Percentiles rank a stretch among this genome's conserved stretches.
phyloP scores from a whole-genome alignment of 2,113 vertebrate species.

The Zingel zingel region DNA sequence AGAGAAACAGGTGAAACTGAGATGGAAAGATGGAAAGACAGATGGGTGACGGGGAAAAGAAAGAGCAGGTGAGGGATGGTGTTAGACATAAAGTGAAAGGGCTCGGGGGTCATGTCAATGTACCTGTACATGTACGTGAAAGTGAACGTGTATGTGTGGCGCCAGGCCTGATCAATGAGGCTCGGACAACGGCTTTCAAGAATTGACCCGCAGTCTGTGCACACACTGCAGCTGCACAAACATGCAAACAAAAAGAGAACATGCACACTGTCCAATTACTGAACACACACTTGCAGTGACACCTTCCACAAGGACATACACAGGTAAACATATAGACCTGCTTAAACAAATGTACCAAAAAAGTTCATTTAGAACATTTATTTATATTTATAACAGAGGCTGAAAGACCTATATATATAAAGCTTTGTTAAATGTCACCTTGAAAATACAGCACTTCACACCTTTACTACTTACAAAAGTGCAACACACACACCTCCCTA shows the following conservation, averaged over 20 bases:
- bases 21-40: conserved; percentile 7
- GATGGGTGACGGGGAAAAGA: background rate
- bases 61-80: conserved; percentile 1
- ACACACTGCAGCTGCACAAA: conserved; percentile 48
- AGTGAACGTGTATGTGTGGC: conserved; percentile 7
- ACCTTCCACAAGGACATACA: conserved; percentile 49
- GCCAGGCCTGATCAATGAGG: conserved; percentile 57
- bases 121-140: background rate
- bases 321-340: conserved; percentile 52
- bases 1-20: background rate
- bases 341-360: conserved; percentile 32
- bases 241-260: conserved; percentile 46
- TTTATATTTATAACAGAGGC: conserved; percentile 36
- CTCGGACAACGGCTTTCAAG: conserved; percentile 46
- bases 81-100: background rate
- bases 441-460: conserved; percentile 22
- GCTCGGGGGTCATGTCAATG: background rate
- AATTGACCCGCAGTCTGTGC: conserved; percentile 50
- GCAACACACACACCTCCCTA: background rate
- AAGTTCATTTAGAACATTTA: conserved; percentile 1
- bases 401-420: conserved; percentile 1
- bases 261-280: conserved; percentile 32
- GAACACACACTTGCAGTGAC: conserved; percentile 43
- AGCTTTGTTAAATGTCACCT: conserved; percentile 48
- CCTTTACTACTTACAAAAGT: conserved; percentile 1